phyloP scores from a whole-genome alignment of 53 echinoderm and acorn worm genomes.

The Antedon mediterranea region DNA sequence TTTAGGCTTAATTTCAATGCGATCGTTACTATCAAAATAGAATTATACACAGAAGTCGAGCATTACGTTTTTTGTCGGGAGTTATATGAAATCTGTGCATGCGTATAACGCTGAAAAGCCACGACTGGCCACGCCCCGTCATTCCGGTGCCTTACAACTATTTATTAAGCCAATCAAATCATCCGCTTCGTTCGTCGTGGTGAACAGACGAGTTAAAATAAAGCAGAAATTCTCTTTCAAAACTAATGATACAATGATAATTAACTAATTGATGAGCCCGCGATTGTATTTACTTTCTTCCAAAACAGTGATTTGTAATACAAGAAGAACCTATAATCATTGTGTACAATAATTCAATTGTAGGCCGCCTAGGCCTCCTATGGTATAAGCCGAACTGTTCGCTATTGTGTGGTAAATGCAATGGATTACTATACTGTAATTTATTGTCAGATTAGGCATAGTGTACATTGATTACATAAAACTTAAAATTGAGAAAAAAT shows the following conservation, averaged over 20 bases:
- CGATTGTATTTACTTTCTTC: not conserved
- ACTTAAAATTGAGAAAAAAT: too few species aligned
- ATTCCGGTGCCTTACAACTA: not conserved
- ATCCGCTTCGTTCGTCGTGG: not conserved
- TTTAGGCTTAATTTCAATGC: not conserved
- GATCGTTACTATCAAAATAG: not conserved
- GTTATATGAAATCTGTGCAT: not conserved
- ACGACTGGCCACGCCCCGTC: not conserved
- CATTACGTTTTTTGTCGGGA: not conserved
- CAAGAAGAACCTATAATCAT: not conserved
- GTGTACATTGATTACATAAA: too few species aligned
- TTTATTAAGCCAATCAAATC: not conserved
- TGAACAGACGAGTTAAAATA: not conserved
- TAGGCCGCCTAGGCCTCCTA: too few species aligned
- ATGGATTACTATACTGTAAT: too few species aligned
- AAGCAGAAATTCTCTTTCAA: not conserved
- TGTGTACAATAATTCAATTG: not conserved
- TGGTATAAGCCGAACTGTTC: too few species aligned
- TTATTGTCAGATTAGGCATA: too few species aligned
- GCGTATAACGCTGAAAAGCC: not conserved
- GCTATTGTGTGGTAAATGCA: too few species aligned
- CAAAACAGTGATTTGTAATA: not conserved
- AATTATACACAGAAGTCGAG: not conserved
- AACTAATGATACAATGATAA: not conserved
- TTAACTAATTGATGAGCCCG: not conserved